Percentiles rank a stretch among this genome's conserved stretches.
These are phyloP conservation scores for Zosterops hypoxanthus DNA, from an alignment of 2,113 vertebrate species.

Conservation along the genomic window DNA sequence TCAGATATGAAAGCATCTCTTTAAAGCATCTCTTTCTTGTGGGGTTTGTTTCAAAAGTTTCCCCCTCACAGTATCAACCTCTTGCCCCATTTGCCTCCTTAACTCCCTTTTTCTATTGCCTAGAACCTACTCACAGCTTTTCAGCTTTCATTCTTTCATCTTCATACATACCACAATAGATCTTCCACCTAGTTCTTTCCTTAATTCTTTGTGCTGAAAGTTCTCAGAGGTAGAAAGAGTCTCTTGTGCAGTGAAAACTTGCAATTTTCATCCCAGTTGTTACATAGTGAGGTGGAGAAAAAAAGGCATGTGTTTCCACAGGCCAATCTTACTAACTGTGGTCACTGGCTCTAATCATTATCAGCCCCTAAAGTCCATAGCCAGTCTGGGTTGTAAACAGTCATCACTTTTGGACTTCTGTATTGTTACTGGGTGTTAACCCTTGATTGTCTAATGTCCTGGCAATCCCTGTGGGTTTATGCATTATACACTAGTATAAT, in stretches of 20 bases:
- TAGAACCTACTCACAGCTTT: neutral
- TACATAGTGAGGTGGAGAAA: neutral
- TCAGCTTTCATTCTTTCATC: neutral
- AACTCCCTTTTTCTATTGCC: neutral
- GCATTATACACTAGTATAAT: neutral
- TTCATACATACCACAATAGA: neutral
- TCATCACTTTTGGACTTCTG: neutral
- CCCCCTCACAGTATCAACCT: neutral
- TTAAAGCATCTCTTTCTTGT: neutral
- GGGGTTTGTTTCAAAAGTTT: neutral
- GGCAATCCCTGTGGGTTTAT: neutral
- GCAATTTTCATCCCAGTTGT: neutral
- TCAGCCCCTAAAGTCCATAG: neutral
- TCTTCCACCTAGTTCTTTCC: neutral
- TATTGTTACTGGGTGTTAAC: neutral
- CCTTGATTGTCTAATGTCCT: neutral
- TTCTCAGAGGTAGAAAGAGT: neutral
- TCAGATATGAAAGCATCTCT: neutral
- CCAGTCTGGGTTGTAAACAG: neutral
- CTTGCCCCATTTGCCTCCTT: neutral
- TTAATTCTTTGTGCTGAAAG: neutral
- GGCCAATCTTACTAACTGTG: neutral
- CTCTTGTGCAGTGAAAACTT: neutral
- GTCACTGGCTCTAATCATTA: neutral
- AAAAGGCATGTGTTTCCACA: neutral